Evolutionary conservation across 2,888 invertebrate genomes (phyloP).

Genomic region (Timema podura): DNA sequence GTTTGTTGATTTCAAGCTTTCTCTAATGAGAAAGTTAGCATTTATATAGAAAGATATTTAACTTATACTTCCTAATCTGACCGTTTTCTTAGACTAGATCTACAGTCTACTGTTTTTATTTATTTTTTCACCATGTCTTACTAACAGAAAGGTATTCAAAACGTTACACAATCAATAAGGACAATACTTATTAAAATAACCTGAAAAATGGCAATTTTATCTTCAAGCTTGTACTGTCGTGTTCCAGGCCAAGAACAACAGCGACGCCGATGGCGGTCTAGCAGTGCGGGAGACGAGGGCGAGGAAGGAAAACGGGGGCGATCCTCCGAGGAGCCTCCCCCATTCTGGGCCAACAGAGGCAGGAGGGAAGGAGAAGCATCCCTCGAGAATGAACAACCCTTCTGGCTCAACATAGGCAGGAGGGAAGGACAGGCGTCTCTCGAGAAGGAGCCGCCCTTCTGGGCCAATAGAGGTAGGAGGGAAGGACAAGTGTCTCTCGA

Average conservation of each 20-base stretch:
- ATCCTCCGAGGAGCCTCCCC: constrained; percentile 13
- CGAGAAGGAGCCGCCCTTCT: constrained; percentile 21
- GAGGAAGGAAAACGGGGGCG: constrained; percentile 4
- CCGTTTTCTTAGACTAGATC: too few species aligned
- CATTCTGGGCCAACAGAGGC: constrained; percentile 27
- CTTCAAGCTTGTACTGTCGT: too few species aligned
- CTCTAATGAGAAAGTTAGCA: too few species aligned
- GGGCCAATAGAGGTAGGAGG: constrained; percentile 25
- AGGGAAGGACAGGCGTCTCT: constrained; percentile 12
- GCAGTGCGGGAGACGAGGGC: neutral
- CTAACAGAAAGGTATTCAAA: too few species aligned
- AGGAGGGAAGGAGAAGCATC: constrained; percentile 3
- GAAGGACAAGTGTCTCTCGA: constrained; percentile 4
- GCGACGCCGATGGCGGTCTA: neutral
- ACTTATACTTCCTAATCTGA: too few species aligned
- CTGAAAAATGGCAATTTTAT: too few species aligned
- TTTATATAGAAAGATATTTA: too few species aligned
- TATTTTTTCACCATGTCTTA: too few species aligned
- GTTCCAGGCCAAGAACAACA: neutral
- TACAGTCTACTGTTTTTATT: too few species aligned
- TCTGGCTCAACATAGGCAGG: constrained; percentile 26
- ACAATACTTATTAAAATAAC: too few species aligned
- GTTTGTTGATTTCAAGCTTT: too few species aligned
- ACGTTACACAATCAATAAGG: too few species aligned
- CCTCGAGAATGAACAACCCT: constrained; percentile 14